phyloP scores from a whole-genome alignment of 2,797 vertebrate species.

The Erpetoichthys calabaricus region DNA sequence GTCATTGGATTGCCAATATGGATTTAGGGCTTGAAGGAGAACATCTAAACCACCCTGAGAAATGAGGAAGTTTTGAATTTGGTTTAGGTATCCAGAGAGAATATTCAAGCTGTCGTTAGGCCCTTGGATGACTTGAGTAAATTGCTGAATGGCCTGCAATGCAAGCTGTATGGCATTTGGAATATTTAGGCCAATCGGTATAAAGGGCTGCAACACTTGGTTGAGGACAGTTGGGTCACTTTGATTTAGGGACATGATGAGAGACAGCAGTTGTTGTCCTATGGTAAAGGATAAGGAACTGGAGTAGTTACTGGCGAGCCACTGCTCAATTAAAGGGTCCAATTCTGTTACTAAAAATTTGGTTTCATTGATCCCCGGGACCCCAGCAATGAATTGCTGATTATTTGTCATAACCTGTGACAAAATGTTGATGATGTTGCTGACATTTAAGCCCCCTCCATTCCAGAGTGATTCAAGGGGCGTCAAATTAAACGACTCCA shows the following conservation, averaged over 20 bases:
- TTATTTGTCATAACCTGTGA: conserved; percentile 28
- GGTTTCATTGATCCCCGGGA: conserved; percentile 22
- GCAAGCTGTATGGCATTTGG: conserved; percentile 27
- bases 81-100: conserved; percentile 30
- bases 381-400: conserved; percentile 27
- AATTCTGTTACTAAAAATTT: conserved; percentile 30
- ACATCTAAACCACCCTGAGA: conserved; percentile 22
- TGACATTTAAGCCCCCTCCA: conserved; percentile 16
- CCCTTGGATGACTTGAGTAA: conserved; percentile 27
- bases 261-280: conserved; percentile 30
- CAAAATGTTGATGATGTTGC: conserved; percentile 24
- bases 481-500: conserved; percentile 31
- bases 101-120: conserved; percentile 25
- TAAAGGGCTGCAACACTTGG: conserved; percentile 27
- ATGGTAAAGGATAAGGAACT: conserved; percentile 33
- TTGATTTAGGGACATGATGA: conserved; percentile 27
- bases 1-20: conserved; percentile 9
- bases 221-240: conserved; percentile 21
- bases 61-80: conserved; percentile 33
- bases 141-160: conserved; percentile 29
- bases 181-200: conserved; percentile 31
- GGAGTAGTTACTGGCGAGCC: conserved; percentile 35
- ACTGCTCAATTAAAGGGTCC: conserved; percentile 26
- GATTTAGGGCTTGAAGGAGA: conserved; percentile 16
- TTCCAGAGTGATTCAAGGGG: conserved; percentile 29